Evolutionary conservation across 2,113 vertebrate species (phyloP).

Genomic region (Rostratula benghalensis): DNA sequence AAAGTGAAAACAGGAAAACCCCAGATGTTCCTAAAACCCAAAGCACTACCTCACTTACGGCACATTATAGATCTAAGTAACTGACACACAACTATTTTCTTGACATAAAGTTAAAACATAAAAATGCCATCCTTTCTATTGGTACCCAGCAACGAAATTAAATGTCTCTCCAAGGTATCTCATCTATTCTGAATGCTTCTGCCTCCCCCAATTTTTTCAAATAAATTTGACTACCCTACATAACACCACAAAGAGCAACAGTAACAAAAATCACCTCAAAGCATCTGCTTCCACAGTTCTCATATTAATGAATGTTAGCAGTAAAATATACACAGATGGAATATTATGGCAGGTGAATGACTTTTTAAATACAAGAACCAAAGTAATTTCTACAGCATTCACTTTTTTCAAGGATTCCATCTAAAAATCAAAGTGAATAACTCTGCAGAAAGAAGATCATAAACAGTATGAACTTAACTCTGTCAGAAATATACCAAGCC

Average conservation of each 20-base stretch:
- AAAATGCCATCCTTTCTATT: neutral
- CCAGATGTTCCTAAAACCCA: neutral
- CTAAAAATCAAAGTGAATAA: neutral
- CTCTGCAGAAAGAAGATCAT: neutral
- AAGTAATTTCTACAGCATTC: neutral
- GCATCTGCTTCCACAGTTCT: neutral
- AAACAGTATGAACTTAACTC: fast-evolving
- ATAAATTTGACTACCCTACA: neutral
- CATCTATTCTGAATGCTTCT: neutral
- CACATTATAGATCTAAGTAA: neutral
- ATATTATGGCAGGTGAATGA: neutral
- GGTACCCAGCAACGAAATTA: neutral
- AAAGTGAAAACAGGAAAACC: neutral
- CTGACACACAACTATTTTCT: neutral
- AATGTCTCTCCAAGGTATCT: fast-evolving
- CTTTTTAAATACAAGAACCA: neutral
- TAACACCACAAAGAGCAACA: neutral
- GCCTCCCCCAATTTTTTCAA: neutral
- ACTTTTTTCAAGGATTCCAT: neutral
- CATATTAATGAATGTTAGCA: neutral
- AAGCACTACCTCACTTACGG: neutral
- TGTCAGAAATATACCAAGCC: neutral
- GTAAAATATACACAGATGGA: neutral
- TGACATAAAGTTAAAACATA: neutral
- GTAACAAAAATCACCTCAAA: neutral